Evolutionary conservation across 2,113 vertebrate genomes (phyloP).

Genomic region (Orthonyx spaldingii): DNA sequence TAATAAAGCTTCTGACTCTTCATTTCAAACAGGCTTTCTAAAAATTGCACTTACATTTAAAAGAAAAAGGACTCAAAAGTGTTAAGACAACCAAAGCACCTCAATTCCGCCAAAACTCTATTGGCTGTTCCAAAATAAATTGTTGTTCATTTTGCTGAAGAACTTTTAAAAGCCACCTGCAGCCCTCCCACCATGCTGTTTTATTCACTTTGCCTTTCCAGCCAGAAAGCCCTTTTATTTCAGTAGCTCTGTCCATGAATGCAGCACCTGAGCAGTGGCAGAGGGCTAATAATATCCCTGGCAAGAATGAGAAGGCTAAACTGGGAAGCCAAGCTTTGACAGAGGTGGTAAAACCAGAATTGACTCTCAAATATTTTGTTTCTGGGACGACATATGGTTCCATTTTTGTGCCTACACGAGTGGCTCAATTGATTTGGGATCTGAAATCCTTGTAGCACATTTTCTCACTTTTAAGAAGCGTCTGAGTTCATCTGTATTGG

Average conservation of each 20-base stretch:
- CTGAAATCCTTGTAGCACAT: conserved; percentile 16
- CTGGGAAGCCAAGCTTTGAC: not conserved
- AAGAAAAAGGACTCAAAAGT: not conserved
- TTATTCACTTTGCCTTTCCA: conserved; percentile 15
- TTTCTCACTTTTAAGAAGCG: not conserved
- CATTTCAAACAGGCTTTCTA: not conserved
- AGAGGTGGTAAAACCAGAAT: not conserved
- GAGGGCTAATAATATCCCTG: conserved; percentile 27
- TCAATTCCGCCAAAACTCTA: conserved; percentile 11
- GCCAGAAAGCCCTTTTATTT: not conserved
- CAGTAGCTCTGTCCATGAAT: conserved; percentile 9
- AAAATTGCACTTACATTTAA: not conserved
- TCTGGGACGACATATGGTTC: not conserved
- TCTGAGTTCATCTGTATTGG: not conserved
- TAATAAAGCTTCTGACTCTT: not conserved
- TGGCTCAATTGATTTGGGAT: conserved; percentile 10
- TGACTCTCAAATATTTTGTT: conserved; percentile 42
- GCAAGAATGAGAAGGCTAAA: not conserved
- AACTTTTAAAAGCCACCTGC: conserved; percentile 34
- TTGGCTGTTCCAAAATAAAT: conserved; percentile 9
- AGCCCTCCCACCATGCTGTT: not conserved
- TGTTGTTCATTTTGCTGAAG: conserved; percentile 20
- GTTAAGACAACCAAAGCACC: not conserved
- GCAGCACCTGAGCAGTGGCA: not conserved
- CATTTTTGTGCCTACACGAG: not conserved